phyloP scores from a whole-genome alignment of 2,797 vertebrate genomes.

The Scolopax bukidnonensis region DNA sequence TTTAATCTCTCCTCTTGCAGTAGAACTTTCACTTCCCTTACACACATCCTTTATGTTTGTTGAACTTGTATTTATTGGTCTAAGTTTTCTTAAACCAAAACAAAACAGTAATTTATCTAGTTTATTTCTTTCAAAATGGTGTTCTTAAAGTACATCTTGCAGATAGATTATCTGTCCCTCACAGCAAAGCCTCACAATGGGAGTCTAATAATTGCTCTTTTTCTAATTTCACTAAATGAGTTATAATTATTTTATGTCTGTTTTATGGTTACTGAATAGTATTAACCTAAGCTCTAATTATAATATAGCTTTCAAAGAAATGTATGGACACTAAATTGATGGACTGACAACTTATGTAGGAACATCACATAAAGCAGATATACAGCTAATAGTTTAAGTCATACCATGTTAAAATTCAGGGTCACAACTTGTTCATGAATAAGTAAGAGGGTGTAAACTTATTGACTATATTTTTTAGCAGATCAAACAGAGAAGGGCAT shows the following conservation, averaged over 20 bases:
- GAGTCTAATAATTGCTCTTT: constrained; percentile 87
- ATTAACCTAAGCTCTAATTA: constrained; percentile 87
- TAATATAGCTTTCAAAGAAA: constrained; percentile 82
- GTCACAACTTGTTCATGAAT: constrained; percentile 78
- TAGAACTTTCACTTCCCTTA: constrained; percentile 44
- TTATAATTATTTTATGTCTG: constrained; percentile 89
- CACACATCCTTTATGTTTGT: constrained; percentile 50
- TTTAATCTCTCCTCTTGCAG: constrained; percentile 39
- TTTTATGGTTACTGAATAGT: constrained; percentile 84
- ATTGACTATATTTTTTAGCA: constrained; percentile 54
- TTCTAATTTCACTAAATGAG: constrained; percentile 88
- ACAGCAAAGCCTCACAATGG: constrained; percentile 84
- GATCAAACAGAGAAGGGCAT: constrained; percentile 26
- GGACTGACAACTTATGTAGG: constrained; percentile 77
- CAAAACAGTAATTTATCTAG: constrained; percentile 78
- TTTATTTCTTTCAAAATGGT: constrained; percentile 85
- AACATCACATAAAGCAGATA: constrained; percentile 81
- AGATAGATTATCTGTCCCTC: constrained; percentile 85
- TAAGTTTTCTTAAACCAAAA: constrained; percentile 74
- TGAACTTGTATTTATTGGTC: constrained; percentile 63
- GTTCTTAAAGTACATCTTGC: constrained; percentile 81
- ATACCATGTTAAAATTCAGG: constrained; percentile 77
- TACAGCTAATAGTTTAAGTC: constrained; percentile 78
- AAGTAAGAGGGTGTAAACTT: constrained; percentile 76
- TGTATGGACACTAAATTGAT: constrained; percentile 85